Percentiles rank a stretch among this genome's conserved stretches.
These are phyloP conservation scores for Boleophthalmus pectinirostris DNA, from an alignment of 2,113 vertebrate species.

Conservation along the genomic window DNA sequence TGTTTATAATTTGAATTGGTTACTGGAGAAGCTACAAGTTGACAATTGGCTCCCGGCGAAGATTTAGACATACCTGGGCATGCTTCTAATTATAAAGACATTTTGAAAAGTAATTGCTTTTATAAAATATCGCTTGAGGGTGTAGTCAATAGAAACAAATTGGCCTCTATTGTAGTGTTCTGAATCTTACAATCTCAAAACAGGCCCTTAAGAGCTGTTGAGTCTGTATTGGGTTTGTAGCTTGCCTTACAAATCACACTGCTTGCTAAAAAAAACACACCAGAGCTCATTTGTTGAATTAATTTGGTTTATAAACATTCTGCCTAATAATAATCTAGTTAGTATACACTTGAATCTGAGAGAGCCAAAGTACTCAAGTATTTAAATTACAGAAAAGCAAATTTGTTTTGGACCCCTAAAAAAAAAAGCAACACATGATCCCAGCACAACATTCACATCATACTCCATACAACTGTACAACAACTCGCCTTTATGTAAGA, in stretches of 20 bases:
- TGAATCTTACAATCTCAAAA: not conserved
- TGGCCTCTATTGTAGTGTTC: not conserved
- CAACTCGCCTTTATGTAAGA: too few relatives aligned
- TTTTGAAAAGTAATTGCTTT: constrained; percentile 7
- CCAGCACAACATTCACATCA: too few relatives aligned
- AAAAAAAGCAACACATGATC: not conserved
- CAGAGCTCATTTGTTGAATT: not conserved
- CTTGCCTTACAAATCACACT: not conserved
- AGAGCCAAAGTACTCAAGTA: not conserved
- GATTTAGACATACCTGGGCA: constrained; percentile 1
- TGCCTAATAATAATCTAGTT: not conserved
- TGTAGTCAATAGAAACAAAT: constrained; percentile 10
- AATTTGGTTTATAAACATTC: not conserved
- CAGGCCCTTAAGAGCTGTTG: not conserved
- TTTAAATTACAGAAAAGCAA: too few relatives aligned
- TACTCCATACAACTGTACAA: too few relatives aligned
- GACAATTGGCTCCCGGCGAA: not conserved
- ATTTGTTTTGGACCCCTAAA: not conserved
- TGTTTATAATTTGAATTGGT: constrained; percentile 1
- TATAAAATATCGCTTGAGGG: not conserved
- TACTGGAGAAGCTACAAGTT: not conserved
- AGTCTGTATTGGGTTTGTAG: not conserved
- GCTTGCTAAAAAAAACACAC: not conserved
- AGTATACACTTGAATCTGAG: not conserved
- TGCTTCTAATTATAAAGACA: constrained; percentile 8